Evolutionary conservation across 2,888 invertebrate genomes (phyloP).

Genomic region (Sinelater perroti): DNA sequence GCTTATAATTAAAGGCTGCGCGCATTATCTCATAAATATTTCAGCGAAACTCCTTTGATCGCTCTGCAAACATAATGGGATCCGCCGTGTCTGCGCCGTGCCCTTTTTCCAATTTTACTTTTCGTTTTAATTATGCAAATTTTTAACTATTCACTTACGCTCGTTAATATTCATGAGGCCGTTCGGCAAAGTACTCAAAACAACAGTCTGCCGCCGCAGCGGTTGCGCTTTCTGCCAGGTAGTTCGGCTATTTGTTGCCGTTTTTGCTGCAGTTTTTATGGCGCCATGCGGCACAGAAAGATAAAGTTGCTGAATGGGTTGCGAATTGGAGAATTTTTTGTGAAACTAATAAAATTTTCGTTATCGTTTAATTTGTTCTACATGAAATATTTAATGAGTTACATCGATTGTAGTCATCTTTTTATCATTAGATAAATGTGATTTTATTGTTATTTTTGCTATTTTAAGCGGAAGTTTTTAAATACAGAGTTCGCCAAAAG

Average conservation of each 20-base stretch:
- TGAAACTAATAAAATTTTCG: too few relatives aligned
- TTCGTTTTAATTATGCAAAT: constrained; percentile 33
- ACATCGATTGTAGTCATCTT: too few relatives aligned
- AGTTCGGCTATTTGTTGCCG: constrained; percentile 15
- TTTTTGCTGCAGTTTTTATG: too few relatives aligned
- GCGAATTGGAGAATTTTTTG: too few relatives aligned
- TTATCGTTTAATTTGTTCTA: too few relatives aligned
- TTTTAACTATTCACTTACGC: constrained; percentile 33
- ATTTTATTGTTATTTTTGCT: too few relatives aligned
- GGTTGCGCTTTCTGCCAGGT: constrained; percentile 33
- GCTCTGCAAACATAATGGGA: constrained; percentile 9
- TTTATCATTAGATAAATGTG: too few relatives aligned
- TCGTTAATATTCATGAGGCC: constrained; percentile 33
- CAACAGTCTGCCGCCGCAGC: constrained; percentile 31
- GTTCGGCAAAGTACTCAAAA: constrained; percentile 33
- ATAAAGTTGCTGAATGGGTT: too few relatives aligned
- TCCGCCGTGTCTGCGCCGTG: constrained; percentile 24
- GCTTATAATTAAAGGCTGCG: constrained; percentile 24
- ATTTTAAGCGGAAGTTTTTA: too few relatives aligned
- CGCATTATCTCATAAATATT: constrained; percentile 32
- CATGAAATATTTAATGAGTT: too few relatives aligned
- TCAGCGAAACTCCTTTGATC: constrained; percentile 25
- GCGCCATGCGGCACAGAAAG: too few relatives aligned
- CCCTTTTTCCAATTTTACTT: constrained; percentile 23
- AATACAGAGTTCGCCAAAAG: too few relatives aligned